These are phyloP conservation scores for Sanderia malayensis DNA, from an alignment of 30 jellyfish, hydroid and myxozoan genomes.

Conservation along the genomic window DNA sequence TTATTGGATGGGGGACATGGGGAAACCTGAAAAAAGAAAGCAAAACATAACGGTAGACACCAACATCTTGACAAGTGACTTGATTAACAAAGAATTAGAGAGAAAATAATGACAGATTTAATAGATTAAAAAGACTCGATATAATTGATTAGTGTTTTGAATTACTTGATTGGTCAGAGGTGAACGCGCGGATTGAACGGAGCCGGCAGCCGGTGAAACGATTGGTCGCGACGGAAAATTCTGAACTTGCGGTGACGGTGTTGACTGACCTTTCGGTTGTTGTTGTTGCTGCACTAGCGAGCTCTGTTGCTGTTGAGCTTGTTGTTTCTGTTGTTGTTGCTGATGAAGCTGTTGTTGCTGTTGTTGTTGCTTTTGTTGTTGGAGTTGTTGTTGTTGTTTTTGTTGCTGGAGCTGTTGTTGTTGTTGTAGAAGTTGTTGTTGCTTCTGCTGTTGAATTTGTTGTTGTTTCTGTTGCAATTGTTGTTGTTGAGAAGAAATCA, in stretches of 20 bases:
- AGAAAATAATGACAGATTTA: no score
- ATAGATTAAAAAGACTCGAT: no score
- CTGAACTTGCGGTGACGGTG: slow-evolving; percentile 57
- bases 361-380: no score
- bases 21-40: slow-evolving; percentile 24
- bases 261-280: slow-evolving; percentile 38
- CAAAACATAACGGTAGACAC: not conserved
- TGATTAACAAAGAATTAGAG: no score
- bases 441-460: not conserved
- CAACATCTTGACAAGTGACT: no score
- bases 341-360: not conserved
- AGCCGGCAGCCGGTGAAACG: slow-evolving; percentile 47
- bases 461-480: not conserved
- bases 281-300: not conserved
- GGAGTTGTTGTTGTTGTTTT: no score
- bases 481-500: slow-evolving; percentile 13
- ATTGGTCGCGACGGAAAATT: slow-evolving; percentile 36
- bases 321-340: not conserved
- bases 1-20: slow-evolving; percentile 69
- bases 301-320: not conserved
- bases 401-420: no score
- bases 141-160: no score
- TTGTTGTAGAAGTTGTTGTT: not conserved
- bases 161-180: slow-evolving; percentile 42
- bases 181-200: slow-evolving; percentile 51